Evolutionary conservation across 2,113 vertebrate species (phyloP).

Genomic region (Rhinogobius similis): DNA sequence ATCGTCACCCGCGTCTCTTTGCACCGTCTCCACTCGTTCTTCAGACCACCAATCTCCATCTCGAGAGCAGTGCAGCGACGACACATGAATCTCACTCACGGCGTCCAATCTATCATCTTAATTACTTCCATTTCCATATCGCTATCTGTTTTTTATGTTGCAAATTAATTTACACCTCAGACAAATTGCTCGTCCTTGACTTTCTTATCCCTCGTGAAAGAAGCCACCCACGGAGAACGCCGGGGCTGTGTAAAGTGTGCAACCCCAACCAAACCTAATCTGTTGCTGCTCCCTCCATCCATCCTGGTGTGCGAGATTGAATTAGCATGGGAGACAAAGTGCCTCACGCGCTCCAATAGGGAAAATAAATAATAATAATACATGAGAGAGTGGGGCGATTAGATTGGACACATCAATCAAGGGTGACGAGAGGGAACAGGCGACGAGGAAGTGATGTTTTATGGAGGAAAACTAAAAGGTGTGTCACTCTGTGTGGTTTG

Average conservation of each 20-base stretch:
- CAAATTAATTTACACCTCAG: conserved; percentile 75
- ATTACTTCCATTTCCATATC: conserved; percentile 75
- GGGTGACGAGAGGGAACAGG: conserved; percentile 17
- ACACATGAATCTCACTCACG: conserved; percentile 55
- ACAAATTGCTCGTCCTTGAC: conserved; percentile 74
- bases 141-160: conserved; percentile 63
- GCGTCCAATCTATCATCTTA: conserved; percentile 78
- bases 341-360: conserved; percentile 32
- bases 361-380: conserved; percentile 55
- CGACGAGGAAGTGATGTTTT: conserved; percentile 19
- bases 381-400: conserved; percentile 36
- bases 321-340: conserved; percentile 50
- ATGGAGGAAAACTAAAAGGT: conserved; percentile 21
- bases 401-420: conserved; percentile 59
- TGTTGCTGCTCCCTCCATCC: conserved; percentile 44
- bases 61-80: conserved; percentile 45
- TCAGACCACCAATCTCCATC: conserved; percentile 44
- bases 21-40: conserved; percentile 52
- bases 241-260: conserved; percentile 30
- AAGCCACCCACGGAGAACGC: conserved; percentile 21
- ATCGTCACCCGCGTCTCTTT: conserved; percentile 22
- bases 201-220: conserved; percentile 46
- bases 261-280: conserved; percentile 47
- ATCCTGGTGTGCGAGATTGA: conserved; percentile 35
- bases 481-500: conserved; percentile 7